Conservation (phyloP, 2,113 vertebrate species). For the Carollia perspicillata region DNA sequence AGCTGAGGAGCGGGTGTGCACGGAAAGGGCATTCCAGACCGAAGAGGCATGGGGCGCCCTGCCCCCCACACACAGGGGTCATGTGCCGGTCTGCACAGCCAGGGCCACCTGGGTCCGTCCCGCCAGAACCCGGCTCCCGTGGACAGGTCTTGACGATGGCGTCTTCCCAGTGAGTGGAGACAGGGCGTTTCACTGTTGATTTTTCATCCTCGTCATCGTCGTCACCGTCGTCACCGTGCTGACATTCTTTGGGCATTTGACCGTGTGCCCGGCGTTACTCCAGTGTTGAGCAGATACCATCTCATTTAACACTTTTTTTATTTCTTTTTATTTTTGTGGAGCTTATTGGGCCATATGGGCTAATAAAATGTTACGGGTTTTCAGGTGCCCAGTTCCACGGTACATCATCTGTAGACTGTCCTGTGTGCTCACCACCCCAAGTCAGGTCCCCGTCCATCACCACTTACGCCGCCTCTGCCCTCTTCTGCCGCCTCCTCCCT, state of each 20-base stretch:
- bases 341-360: background rate
- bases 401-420: background rate
- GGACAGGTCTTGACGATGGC: background rate
- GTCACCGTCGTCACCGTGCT: background rate
- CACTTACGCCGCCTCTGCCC: background rate
- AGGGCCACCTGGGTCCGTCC: background rate
- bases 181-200: fast-evolving
- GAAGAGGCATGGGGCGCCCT: background rate
- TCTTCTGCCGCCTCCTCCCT: background rate
- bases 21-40: background rate
- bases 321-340: background rate
- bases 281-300: background rate
- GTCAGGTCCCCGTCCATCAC: background rate
- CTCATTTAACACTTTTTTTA: background rate
- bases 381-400: background rate
- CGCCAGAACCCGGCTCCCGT: fast-evolving
- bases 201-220: background rate
- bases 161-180: background rate
- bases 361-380: background rate
- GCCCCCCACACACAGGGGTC: background rate
- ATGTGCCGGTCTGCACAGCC: fast-evolving
- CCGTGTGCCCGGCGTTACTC: background rate
- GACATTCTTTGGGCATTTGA: background rate
- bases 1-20: background rate
- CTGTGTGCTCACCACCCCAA: background rate